Evolutionary conservation across 2,888 invertebrate genomes (phyloP).

Genomic region (Aquatica leii): DNA sequence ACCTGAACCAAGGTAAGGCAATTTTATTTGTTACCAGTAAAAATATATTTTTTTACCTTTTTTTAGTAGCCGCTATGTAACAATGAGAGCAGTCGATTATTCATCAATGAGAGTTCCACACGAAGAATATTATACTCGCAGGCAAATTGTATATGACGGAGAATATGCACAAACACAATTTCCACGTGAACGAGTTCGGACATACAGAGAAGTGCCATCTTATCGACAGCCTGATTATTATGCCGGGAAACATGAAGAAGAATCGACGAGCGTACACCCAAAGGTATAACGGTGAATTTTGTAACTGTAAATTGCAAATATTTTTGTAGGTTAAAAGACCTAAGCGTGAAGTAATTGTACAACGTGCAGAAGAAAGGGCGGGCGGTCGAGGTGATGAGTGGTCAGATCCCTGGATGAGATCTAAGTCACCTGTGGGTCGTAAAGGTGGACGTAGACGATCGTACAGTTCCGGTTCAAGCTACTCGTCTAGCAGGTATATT

Average conservation of each 20-base stretch:
- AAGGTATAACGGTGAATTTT: slow-evolving; percentile 3
- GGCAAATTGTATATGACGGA: slow-evolving; percentile 59
- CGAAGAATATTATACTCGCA: slow-evolving; percentile 53
- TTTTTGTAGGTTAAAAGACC: slow-evolving; percentile 62
- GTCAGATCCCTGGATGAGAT: slow-evolving; percentile 95
- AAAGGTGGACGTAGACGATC: slow-evolving; percentile 68
- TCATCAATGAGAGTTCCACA: slow-evolving; percentile 44
- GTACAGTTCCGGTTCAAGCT: slow-evolving; percentile 78
- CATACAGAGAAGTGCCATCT: slow-evolving; percentile 64
- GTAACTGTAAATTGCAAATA: background rate
- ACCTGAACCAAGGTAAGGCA: slow-evolving; percentile 54
- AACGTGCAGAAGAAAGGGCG: slow-evolving; percentile 65
- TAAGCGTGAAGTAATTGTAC: slow-evolving; percentile 79
- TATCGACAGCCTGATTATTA: slow-evolving; percentile 66
- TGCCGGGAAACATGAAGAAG: slow-evolving; percentile 62
- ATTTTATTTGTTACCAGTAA: slow-evolving; percentile 1
- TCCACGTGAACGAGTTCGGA: slow-evolving; percentile 57
- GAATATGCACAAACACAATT: slow-evolving; percentile 53
- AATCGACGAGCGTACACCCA: slow-evolving; percentile 47
- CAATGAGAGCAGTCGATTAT: slow-evolving; percentile 50
- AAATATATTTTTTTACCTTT: too few species aligned
- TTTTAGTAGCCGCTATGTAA: slow-evolving; percentile 45
- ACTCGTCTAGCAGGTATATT: slow-evolving; percentile 67
- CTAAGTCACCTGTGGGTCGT: slow-evolving; percentile 70
- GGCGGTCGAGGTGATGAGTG: slow-evolving; percentile 81